Evolutionary conservation across 2,113 vertebrate genomes (phyloP), one percentile per base, ranked within the genome.

Genomic region (Mionectes macconnelli): DNA sequence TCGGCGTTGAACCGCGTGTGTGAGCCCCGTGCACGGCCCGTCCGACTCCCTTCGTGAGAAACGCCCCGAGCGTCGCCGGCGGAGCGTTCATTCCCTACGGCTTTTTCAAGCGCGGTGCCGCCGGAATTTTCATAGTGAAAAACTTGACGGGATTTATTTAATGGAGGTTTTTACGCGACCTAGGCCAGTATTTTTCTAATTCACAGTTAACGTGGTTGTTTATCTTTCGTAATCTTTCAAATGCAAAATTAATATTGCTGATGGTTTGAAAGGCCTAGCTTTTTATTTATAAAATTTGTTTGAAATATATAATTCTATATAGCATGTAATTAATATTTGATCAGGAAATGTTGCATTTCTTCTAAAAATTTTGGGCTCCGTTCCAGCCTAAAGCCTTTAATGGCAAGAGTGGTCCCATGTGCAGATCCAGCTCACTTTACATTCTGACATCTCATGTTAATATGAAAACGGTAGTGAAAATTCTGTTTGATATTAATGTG

Each of bases 151-250:
- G 96, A 96, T 97, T 98, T 98, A 97, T 97, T 98, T 97, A 98
- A 84, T 74, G 93, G 93, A 90, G 94, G 95, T 97, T 98, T 98
- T 97, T 98, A 97, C 95, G 97, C 92, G 94, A 92, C 80, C 96
- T 98, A 97, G 97, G 97, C 97, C 97, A 97, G 97, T 98, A 98
- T 98, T 98, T 98, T 98, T 98, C 97, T 98, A 98, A 96, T 91
- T 97, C 96, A 96, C 95, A 82, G 93, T 95, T 97, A 88, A 88
- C 10, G 86, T 97, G 94, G 89, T 94, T 88, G 95, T 93, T 95
- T 98, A 93, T 93, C 89, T 96, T 97, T 97, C 95, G 94, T 94
- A 93, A 90, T 92, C 69, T 82, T 96, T 97, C 90, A 90, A 90
- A 96, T 96, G 89, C 74, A 70, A 87, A 92, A 96, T 90, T 35